These are phyloP conservation scores for Anarsia innoxiella DNA, from an alignment of 2,888 invertebrate genomes.

Conservation along the genomic window DNA sequence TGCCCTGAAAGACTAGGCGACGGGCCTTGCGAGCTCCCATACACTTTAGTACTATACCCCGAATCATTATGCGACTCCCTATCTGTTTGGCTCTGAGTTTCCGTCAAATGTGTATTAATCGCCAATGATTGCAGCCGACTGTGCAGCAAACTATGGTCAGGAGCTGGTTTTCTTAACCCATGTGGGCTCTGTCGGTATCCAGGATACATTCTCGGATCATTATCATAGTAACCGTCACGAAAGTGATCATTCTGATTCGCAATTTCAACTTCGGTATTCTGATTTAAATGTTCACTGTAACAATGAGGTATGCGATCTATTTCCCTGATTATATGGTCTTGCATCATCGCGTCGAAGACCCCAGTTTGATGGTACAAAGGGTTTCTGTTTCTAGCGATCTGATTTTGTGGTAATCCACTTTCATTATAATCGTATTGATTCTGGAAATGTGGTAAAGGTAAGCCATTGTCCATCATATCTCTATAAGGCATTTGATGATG, in stretches of 20 bases:
- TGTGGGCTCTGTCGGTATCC: constrained; percentile 32
- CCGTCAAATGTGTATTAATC: constrained; percentile 65
- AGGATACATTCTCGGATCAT: constrained; percentile 49
- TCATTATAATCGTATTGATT: constrained; percentile 52
- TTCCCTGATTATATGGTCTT: constrained; percentile 67
- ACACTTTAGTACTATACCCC: constrained; percentile 89
- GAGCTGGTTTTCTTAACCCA: constrained; percentile 45
- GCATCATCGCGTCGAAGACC: constrained; percentile 71
- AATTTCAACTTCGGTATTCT: constrained; percentile 66
- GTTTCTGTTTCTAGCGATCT: constrained; percentile 52
- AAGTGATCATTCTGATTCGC: constrained; percentile 61
- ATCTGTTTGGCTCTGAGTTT: constrained; percentile 70
- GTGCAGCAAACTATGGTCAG: constrained; percentile 61
- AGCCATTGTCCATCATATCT: constrained; percentile 41
- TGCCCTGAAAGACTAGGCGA: constrained; percentile 83
- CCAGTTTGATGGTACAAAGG: constrained; percentile 62
- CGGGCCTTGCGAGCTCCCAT: constrained; percentile 85
- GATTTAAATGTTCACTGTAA: constrained; percentile 63
- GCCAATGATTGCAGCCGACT: constrained; percentile 64
- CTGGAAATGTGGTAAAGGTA: constrained; percentile 41
- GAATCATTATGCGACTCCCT: constrained; percentile 87
- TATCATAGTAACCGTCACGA: constrained; percentile 57
- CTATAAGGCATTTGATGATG: constrained; percentile 52
- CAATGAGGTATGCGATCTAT: constrained; percentile 68
- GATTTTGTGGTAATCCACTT: constrained; percentile 41